Evolutionary conservation across 1,140 invertebrate species (phyloP), one percentile per base, ranked within the genome.

Genomic region (Saxidomus purpurata): DNA sequence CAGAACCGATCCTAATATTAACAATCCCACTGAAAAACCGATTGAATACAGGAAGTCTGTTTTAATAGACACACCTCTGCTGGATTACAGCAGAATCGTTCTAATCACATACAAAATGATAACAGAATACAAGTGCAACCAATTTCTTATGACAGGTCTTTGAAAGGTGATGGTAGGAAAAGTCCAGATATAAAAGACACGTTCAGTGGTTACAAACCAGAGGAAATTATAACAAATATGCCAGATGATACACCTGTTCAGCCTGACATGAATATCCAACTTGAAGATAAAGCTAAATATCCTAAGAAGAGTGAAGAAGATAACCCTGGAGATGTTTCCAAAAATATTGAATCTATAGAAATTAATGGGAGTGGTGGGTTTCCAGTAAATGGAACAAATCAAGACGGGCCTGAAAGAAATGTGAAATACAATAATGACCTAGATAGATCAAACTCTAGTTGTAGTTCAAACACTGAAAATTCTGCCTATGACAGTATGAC

Each of bases 391-490:
- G 43, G 15, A 43, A 8, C 43, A 43, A 4, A 43, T 8, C 43
- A 43, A 15, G 15, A 43, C 15, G 15, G 4, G 43, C 4, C 4
- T 43, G 43, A 43, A 8, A 43, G 43, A 43, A 8, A 15, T 43
- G 4, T 43, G 43, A 15, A 43, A 43, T 43, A 15, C 1, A 28
- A 25, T 15, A 77, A 77, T 77, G 40, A 77, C 28, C 47, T 77
- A 1, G 43, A 49, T 49, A 77, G 40, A 17, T 77, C 74, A n/a
- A 25, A 15, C 9, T 77, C 74, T 11, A 49, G 17, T 31, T 17
- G 43, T 17, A 49, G 74, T 31, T 77, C 74, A 49, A 77, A 49
- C 19, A 77, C 74, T 4, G 40, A 77, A 49, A 77, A 77, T n/a
- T 28, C n/a, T n/a, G 15, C 43, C 13, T 77, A 49, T 49, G 74